phyloP scores from a whole-genome alignment of 2,113 vertebrate species.

The Actinemys pallida region DNA sequence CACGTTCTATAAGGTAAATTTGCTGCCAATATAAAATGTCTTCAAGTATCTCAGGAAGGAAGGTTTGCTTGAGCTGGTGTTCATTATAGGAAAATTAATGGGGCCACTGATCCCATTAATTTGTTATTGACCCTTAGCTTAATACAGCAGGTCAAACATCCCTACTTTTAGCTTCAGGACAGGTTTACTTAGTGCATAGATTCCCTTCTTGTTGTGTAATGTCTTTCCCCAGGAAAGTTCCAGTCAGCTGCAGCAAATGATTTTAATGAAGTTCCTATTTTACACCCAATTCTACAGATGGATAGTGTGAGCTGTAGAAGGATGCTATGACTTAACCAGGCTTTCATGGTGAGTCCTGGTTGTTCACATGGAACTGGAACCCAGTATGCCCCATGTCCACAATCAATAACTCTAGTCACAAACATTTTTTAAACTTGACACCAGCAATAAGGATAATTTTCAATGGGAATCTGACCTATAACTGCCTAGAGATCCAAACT shows the following conservation, averaged over 20 bases:
- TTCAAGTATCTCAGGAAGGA: constrained; percentile 51
- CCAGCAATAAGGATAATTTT: background rate
- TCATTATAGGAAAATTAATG: constrained; percentile 73
- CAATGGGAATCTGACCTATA: background rate
- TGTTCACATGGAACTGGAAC: background rate
- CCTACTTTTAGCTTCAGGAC: constrained; percentile 42
- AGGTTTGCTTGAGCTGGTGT: constrained; percentile 33
- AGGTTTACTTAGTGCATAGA: constrained; percentile 45
- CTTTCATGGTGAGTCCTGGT: background rate
- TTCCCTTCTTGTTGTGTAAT: constrained; percentile 28
- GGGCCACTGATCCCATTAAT: constrained; percentile 72
- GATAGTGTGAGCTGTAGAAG: background rate
- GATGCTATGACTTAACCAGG: background rate
- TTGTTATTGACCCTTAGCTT: constrained; percentile 71
- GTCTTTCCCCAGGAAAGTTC: constrained; percentile 39
- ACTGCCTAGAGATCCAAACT: background rate
- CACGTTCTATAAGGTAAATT: constrained; percentile 53
- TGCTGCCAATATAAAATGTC: constrained; percentile 64
- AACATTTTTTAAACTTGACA: background rate
- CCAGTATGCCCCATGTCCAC: background rate
- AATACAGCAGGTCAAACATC: constrained; percentile 16
- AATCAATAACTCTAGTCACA: background rate
- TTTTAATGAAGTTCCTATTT: constrained; percentile 38
- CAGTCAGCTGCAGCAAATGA: constrained; percentile 7
- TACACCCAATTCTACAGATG: background rate